These are phyloP conservation scores for Phenganax stokvisi DNA, from an alignment of 92 coral and sea anemone genomes.

Conservation along the genomic window DNA sequence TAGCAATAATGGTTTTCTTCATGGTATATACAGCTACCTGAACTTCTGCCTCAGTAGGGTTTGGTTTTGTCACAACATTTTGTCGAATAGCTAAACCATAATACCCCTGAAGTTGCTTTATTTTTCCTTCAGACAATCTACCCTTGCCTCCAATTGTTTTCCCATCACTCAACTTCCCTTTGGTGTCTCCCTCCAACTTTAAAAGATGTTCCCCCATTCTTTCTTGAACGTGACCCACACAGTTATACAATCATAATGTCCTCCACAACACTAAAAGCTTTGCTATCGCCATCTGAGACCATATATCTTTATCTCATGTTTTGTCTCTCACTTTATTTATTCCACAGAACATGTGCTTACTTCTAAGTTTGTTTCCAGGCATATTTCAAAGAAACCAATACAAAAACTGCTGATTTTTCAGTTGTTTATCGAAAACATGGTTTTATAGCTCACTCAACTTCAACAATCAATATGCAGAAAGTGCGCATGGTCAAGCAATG, in stretches of 20 bases:
- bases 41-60: background rate
- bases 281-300: no score
- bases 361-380: conserved; percentile 7
- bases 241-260: conserved; percentile 42
- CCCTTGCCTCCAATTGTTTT: conserved; percentile 8
- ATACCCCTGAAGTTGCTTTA: background rate
- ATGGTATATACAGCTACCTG: conserved; percentile 7
- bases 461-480: background rate
- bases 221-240: conserved; percentile 52
- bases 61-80: background rate
- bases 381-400: conserved; percentile 14
- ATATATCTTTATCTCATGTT: no score
- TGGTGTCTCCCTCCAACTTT: conserved; percentile 32
- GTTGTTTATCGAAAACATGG: background rate
- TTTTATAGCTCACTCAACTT: background rate
- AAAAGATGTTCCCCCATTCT: conserved; percentile 45
- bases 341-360: no score
- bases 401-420: background rate
- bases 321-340: no score
- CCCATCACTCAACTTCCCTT: conserved; percentile 26
- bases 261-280: no score
- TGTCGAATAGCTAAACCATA: conserved; percentile 11
- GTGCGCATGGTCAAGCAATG: background rate
- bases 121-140: background rate
- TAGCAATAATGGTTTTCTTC: conserved; percentile 24